phyloP scores from a whole-genome alignment of 2,888 invertebrate species.

The Habroteleia sp. region DNA sequence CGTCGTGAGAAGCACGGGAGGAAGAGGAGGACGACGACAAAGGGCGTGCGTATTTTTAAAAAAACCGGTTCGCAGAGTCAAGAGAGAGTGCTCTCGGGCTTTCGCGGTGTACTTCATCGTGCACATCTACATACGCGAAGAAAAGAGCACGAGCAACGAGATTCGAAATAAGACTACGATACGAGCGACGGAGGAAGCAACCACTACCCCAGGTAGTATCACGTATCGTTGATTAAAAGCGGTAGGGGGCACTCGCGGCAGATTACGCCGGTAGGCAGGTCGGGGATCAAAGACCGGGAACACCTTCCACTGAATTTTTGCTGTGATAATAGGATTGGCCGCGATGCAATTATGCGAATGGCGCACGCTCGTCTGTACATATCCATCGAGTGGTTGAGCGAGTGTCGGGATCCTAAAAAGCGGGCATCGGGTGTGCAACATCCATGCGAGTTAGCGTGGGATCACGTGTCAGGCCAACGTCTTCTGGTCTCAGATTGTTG shows the following conservation, averaged over 20 bases:
- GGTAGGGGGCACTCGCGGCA: slow-evolving; percentile 26
- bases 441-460: slow-evolving; percentile 43
- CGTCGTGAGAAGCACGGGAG: slow-evolving; percentile 48
- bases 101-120: slow-evolving; percentile 12
- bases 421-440: slow-evolving; percentile 7
- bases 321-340: slow-evolving; percentile 37
- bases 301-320: slow-evolving; percentile 27
- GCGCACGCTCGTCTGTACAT: slow-evolving; percentile 29
- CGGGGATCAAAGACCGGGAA: slow-evolving; percentile 24
- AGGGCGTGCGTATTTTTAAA: slow-evolving; percentile 69
- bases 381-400: slow-evolving; percentile 4
- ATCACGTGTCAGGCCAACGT: slow-evolving; percentile 21
- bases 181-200: background rate
- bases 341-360: slow-evolving; percentile 39
- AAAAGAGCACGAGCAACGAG: slow-evolving; percentile 7
- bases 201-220: slow-evolving; percentile 29
- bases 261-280: slow-evolving; percentile 3
- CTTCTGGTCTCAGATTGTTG: slow-evolving; percentile 33
- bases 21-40: slow-evolving; percentile 46
- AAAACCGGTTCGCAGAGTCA: slow-evolving; percentile 72
- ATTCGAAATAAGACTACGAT: slow-evolving; percentile 23
- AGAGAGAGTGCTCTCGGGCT: slow-evolving; percentile 15
- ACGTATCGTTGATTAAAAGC: slow-evolving; percentile 43
- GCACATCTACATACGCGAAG: slow-evolving; percentile 43
- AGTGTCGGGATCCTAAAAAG: slow-evolving; percentile 3